Base-by-base conservation (phyloP, 2,113 vertebrate species). In the Oophaga pumilio region DNA sequence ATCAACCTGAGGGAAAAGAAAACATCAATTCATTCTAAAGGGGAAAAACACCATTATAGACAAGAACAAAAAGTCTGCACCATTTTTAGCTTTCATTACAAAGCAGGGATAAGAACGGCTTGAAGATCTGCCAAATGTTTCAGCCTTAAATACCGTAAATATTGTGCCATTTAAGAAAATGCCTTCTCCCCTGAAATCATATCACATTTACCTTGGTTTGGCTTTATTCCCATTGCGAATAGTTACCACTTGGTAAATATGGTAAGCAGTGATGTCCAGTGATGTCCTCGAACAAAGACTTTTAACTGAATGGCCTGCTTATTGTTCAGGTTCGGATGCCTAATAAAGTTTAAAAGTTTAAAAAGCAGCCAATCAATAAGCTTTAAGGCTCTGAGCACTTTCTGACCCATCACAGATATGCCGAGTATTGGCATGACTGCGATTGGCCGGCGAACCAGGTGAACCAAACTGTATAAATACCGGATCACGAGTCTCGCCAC, bases 41-140 rank as follows among this genome's bases (percentile, higher is more conserved):
- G 24, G 15, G 28, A 59, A 86, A 86, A 73, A 77, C 26, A 71
- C n/a, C 26, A 81, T 60, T 73, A 56, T 81, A 49, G n/a, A 59
- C 26, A n/a, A 66, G 64, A 53, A 81, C 28, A 87, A 59, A 64
- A 60, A 20, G 52, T 17, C 28, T 73, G 13, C 59, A 11, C 22
- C 57, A 52, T 20, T 86, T 77, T 57, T 17, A 77, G 73, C n/a
- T 66, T 87, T 81, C 64, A 81, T 50, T 80, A 71, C 52, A 71
- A 52, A 80, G 62, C 64, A 60, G 13, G 57, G 52, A 73, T 87
- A 59, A 81, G 64, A 18, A 87, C 64, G 2, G 66, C 50, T 59
- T 87, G 76, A 71, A 69, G 52, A 26, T n/a, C 77, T 87, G 76
- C 64, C 52, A 87, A 80, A 59, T 6, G 56, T 87, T 87, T 87